Base-by-base conservation (phyloP, 2,113 vertebrate genomes). In the Corvus moneduloides region DNA sequence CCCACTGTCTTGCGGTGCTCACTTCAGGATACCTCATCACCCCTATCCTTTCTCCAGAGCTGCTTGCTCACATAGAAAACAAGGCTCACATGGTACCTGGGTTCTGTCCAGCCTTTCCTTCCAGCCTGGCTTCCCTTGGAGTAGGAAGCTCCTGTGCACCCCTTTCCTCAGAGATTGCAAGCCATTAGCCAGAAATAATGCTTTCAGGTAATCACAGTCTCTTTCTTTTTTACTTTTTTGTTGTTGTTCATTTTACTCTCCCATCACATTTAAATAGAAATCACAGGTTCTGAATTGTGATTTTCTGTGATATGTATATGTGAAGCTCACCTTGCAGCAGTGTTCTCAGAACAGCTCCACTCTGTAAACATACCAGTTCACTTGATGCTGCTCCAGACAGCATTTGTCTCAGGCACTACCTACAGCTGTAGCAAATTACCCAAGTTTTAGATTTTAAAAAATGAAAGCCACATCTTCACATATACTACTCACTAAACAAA, bases 41-140 rank as follows among this genome's bases (percentile, higher is more conserved):
- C 21, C 17, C 28, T 21, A 5, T 24, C 9, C 37, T 52, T 48
- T 43, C 69, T 81, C n/a, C 46, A 54, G 56, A 21, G 41, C 37
- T 80, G 46, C 41, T 81, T 26, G 16, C 28, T 71, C 8, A 3
- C 20, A 17, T 0, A 30, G 43, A 49, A 46, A 83, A 32, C 28
- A 49, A 62, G 30, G 18, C 4, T 76, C 4, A 0, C 26, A 10
- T 2, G 4, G 3, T 11, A 54, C 9, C 43, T 39, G 58, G 16
- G 24, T 9, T 95, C 49, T 90, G 54, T 21, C 44, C 37, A 69
- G 16, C 16, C n/a, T 64, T 56, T 24, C 20, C 16, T 11, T 66
- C 43, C 59, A 84, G 13, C 16, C 41, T 4, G 2, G 24, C 9
- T 71, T 58, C 2, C 12, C 23, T 44, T 68, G 44, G 33, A 22